Percentiles rank a stretch among this genome's conserved stretches.
Conservation (phyloP, 1,140 invertebrate genomes). For the Nylanderia fulva region DNA sequence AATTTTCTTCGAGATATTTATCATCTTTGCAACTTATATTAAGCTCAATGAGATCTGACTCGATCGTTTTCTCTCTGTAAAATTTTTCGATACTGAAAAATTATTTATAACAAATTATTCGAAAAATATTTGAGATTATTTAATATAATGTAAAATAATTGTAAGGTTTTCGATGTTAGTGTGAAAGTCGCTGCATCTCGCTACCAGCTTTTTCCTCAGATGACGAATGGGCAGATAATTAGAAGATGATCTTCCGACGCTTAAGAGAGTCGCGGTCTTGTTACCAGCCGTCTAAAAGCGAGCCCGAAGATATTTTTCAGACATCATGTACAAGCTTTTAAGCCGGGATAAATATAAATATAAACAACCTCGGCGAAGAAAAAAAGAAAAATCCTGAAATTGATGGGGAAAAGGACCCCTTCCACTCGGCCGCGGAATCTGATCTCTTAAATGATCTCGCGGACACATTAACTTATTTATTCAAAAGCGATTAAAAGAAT, state of each 20-base stretch:
- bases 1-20: constrained; percentile 81
- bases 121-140: neutral
- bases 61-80: neutral
- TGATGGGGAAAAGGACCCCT: constrained; percentile 78
- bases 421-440: constrained; percentile 38
- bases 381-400: constrained; percentile 73
- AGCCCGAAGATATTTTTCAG: constrained; percentile 75
- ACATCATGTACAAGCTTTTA: constrained; percentile 70
- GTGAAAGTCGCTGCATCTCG: constrained; percentile 20
- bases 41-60: constrained; percentile 47
- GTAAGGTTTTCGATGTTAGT: neutral
- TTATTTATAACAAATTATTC: neutral
- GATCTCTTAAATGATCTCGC: constrained; percentile 5
- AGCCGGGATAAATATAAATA: constrained; percentile 79
- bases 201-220: constrained; percentile 71
- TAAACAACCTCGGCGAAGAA: constrained; percentile 74
- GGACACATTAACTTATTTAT: constrained; percentile 22
- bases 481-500: constrained; percentile 65
- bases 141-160: neutral
- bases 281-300: constrained; percentile 71
- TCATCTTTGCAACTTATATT: constrained; percentile 55
- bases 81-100: neutral
- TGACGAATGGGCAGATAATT: constrained; percentile 81
- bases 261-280: constrained; percentile 72
- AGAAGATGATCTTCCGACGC: constrained; percentile 76